Percentiles rank a stretch among this genome's conserved stretches.
These are phyloP conservation scores for Poecilia velifera DNA, from an alignment of 2,797 vertebrate species.

Conservation along the genomic window DNA sequence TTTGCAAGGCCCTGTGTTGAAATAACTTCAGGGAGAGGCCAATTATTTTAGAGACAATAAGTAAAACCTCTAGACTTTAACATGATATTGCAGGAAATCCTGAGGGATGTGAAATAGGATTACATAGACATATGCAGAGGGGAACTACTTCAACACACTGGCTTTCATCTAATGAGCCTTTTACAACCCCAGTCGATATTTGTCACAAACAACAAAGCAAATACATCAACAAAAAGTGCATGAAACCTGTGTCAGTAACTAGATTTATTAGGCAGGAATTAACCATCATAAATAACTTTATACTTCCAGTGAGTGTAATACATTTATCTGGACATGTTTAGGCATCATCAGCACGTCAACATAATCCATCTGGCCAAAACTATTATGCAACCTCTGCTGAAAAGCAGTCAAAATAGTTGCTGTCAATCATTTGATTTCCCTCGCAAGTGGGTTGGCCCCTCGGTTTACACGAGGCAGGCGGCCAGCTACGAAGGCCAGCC, in stretches of 20 bases:
- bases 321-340: conserved; percentile 22
- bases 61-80: not conserved
- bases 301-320: conserved; percentile 9
- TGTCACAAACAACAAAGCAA: conserved; percentile 13
- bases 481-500: conserved; percentile 65
- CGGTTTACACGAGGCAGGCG: conserved; percentile 59
- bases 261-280: conserved; percentile 13
- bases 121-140: not conserved
- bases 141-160: conserved; percentile 57
- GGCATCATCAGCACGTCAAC: conserved; percentile 10
- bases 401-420: conserved; percentile 44
- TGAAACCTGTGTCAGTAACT: not conserved
- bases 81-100: conserved; percentile 21
- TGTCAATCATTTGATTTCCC: conserved; percentile 71
- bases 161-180: conserved; percentile 34
- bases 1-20: not conserved
- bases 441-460: conserved; percentile 51
- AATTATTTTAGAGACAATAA: not conserved
- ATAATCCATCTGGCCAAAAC: conserved; percentile 23
- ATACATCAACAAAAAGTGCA: conserved; percentile 11
- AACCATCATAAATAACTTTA: conserved; percentile 1
- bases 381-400: conserved; percentile 49
- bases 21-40: not conserved
- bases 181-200: conserved; percentile 25
- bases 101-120: conserved; percentile 45